A percentile compares a stretch with the other conserved stretches of the same genome.
Evolutionary conservation across 2,113 vertebrate species (phyloP).

Genomic region (Onychostoma macrolepis): DNA sequence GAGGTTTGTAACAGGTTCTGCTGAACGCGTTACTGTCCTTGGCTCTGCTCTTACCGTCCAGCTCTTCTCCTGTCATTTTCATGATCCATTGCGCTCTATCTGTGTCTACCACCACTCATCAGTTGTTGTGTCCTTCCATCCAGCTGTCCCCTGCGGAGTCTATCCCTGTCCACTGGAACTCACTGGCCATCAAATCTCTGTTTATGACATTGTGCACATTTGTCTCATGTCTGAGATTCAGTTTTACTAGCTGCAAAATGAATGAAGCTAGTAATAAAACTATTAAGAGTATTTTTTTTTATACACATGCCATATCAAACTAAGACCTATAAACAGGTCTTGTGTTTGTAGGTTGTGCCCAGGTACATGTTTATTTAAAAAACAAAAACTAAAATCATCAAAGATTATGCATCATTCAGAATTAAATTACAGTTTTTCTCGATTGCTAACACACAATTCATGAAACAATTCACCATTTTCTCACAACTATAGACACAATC

Average conservation of each 20-base stretch:
- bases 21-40: conserved; percentile 21
- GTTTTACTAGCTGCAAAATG: conserved; percentile 20
- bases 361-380: not conserved
- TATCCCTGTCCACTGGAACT: conserved; percentile 41
- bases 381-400: not conserved
- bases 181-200: conserved; percentile 28
- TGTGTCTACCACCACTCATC: conserved; percentile 39
- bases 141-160: conserved; percentile 37
- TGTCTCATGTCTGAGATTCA: conserved; percentile 18
- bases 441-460: too few species aligned
- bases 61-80: conserved; percentile 27
- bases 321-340: not conserved
- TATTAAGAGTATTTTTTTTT: not conserved
- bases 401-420: not conserved
- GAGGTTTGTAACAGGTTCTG: conserved; percentile 9
- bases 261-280: not conserved
- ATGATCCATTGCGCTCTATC: conserved; percentile 16
- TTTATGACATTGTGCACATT: conserved; percentile 27
- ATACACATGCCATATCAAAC: not conserved
- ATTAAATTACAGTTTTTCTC: too few species aligned
- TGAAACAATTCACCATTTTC: too few species aligned
- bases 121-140: conserved; percentile 42
- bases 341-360: not conserved
- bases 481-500: too few species aligned
- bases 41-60: conserved; percentile 38